phyloP scores from a whole-genome alignment of 2,797 vertebrate species.

The Rhinogobio ventralis region DNA sequence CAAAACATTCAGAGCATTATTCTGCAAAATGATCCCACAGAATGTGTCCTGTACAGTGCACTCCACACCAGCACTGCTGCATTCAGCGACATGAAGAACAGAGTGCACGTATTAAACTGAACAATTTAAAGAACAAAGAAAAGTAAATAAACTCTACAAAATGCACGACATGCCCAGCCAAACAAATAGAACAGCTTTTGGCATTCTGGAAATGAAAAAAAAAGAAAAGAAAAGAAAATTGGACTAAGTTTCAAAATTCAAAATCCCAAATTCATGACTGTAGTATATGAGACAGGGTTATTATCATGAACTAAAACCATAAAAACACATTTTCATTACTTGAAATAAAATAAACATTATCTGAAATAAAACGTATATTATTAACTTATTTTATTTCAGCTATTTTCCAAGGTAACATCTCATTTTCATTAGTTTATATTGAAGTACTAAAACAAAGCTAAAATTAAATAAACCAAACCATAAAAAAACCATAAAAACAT shows the following conservation, averaged over 20 bases:
- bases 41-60: constrained; percentile 74
- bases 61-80: not conserved
- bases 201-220: not conserved
- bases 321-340: no score
- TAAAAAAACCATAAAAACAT: no score
- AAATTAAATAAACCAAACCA: not conserved
- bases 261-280: not conserved
- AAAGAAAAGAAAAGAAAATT: not conserved
- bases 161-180: not conserved
- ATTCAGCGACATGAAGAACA: not conserved
- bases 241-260: not conserved
- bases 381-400: not conserved
- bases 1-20: constrained; percentile 67
- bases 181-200: not conserved
- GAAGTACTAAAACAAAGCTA: not conserved
- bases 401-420: not conserved
- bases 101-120: not conserved
- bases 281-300: not conserved
- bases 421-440: not conserved
- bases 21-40: constrained; percentile 78
- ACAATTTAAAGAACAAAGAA: not conserved
- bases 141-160: not conserved
- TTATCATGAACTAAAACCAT: not conserved
- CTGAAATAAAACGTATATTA: no score
- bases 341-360: no score